A percentile compares a stretch with the other conserved stretches of the same genome.
phyloP scores from a whole-genome alignment of 1,140 invertebrate genomes.

The Drosophila equinoxialis region DNA sequence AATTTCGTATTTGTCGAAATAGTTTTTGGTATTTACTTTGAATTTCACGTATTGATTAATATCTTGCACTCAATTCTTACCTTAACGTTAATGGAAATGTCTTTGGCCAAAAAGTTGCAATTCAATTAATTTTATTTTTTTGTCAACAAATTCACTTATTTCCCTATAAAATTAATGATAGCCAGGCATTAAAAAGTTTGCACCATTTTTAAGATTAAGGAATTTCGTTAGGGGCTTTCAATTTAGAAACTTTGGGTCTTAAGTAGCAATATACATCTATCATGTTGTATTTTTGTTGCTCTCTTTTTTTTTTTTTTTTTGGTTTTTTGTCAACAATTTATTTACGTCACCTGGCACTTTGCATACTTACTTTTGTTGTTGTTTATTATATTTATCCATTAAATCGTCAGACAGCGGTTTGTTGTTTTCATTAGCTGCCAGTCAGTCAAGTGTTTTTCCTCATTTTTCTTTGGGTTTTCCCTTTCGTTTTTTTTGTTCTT shows the following conservation, averaged over 20 bases:
- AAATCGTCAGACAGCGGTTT: conserved; percentile 51
- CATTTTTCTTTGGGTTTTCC: conserved; percentile 46
- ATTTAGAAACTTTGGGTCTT: background rate
- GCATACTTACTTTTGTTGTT: conserved; percentile 30
- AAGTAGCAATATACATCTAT: conserved; percentile 57
- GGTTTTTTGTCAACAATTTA: conserved; percentile 65
- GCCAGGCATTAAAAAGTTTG: conserved; percentile 48
- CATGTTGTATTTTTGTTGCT: conserved; percentile 54
- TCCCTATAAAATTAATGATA: conserved; percentile 65
- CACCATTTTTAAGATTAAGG: conserved; percentile 39
- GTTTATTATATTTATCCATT: conserved; percentile 57
- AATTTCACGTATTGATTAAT: conserved; percentile 1
- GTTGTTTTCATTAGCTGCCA: conserved; percentile 70
- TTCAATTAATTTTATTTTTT: conserved; percentile 53
- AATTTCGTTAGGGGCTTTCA: conserved; percentile 19
- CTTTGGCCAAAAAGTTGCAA: conserved; percentile 17
- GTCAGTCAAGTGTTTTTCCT: conserved; percentile 36
- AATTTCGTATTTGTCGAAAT: no score
- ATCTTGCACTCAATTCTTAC: conserved; percentile 21
- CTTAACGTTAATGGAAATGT: conserved; percentile 4
- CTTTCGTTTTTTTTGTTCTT: conserved; percentile 40
- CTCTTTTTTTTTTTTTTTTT: conserved; percentile 26
- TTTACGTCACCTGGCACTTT: conserved; percentile 69
- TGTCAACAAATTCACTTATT: conserved; percentile 42
- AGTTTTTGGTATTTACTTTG: conserved; percentile 1